Conservation (phyloP, 2,888 invertebrate genomes). For the Pyrochroa serraticornis region DNA sequence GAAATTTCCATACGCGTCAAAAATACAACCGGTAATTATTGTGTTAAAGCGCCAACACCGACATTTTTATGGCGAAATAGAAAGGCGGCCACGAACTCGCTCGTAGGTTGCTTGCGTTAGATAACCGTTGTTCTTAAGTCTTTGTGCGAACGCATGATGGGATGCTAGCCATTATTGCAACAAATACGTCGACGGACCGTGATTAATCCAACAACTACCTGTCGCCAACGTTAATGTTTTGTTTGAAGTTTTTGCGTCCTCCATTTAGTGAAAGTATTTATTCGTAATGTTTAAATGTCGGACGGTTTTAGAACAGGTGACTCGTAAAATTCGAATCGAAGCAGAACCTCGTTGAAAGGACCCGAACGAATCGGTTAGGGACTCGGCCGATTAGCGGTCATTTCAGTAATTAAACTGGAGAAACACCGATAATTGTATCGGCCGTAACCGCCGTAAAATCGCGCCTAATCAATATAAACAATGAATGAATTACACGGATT, state of each 20-base stretch:
- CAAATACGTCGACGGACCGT: slow-evolving; percentile 16
- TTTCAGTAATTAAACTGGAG: no score
- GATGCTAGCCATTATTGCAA: slow-evolving; percentile 18
- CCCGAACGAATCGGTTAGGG: no score
- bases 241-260: background rate
- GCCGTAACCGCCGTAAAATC: no score
- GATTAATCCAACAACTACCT: slow-evolving; percentile 16
- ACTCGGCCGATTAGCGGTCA: no score
- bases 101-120: no score
- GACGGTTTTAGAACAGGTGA: background rate
- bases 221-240: slow-evolving; percentile 2
- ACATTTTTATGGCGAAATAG: background rate
- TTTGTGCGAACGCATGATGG: slow-evolving; percentile 13
- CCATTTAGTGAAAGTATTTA: no score
- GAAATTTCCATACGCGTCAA: slow-evolving; percentile 20
- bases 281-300: no score
- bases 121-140: background rate
- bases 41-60: background rate
- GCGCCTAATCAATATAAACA: no score
- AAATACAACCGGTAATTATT: slow-evolving; percentile 2
- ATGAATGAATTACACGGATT: no score
- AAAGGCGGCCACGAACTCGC: background rate
- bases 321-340: no score
- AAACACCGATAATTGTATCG: no score
- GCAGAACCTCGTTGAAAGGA: no score